Conservation (phyloP, 1,140 invertebrate genomes). For the Dendroctonus ponderosae region DNA sequence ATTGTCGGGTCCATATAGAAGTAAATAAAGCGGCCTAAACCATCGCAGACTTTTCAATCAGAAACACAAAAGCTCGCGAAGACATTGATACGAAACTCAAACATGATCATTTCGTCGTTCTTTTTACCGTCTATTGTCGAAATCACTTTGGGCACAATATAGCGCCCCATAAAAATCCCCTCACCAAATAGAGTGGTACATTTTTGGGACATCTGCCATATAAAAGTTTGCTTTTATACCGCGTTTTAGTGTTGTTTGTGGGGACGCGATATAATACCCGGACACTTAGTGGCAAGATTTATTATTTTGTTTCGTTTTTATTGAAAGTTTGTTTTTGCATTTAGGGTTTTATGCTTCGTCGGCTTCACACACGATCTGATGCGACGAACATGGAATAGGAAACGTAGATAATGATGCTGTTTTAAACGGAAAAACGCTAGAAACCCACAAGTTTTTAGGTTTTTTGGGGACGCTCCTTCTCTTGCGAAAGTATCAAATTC, state of each 20-base stretch:
- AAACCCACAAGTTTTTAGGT: no score
- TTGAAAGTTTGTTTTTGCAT: slow-evolving; percentile 29
- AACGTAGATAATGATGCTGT: no score
- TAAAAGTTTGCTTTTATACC: slow-evolving; percentile 29
- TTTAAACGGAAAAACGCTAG: no score
- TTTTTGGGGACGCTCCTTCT: no score
- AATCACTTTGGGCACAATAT: slow-evolving; percentile 25
- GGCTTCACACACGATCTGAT: neutral
- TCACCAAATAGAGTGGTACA: slow-evolving; percentile 25
- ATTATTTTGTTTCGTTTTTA: slow-evolving; percentile 28
- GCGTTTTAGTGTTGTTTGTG: slow-evolving; percentile 21
- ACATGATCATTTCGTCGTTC: slow-evolving; percentile 29
- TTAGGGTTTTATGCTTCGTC: slow-evolving; percentile 3
- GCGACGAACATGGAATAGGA: neutral
- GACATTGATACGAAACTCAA: slow-evolving; percentile 25
- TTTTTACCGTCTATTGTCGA: slow-evolving; percentile 26
- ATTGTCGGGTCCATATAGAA: no score
- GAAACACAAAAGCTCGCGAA: slow-evolving; percentile 11
- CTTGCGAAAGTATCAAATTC: no score
- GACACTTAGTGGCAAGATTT: slow-evolving; percentile 22
- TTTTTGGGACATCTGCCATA: slow-evolving; percentile 28
- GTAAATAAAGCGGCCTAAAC: neutral
- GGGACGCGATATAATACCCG: slow-evolving; percentile 16
- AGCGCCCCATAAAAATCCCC: slow-evolving; percentile 17
- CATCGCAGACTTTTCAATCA: slow-evolving; percentile 11